Conservation (phyloP, 2,113 vertebrate species). For the Tautogolabrus adspersus region DNA sequence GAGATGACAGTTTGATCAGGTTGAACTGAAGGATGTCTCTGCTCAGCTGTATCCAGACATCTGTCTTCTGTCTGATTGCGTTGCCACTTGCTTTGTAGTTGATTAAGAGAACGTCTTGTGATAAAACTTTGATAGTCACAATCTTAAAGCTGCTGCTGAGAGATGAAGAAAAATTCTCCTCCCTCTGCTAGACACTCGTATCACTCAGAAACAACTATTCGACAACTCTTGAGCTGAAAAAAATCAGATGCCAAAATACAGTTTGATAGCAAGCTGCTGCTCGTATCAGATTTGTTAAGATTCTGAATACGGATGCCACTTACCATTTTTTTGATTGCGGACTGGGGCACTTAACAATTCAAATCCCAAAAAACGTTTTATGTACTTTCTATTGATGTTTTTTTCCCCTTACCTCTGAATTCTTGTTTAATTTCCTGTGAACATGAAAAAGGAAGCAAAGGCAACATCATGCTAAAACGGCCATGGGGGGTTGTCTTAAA, state of each 20-base stretch:
- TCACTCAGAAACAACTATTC: background rate
- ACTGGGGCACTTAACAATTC: too few species aligned
- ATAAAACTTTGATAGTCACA: conserved; percentile 46
- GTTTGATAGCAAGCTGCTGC: background rate
- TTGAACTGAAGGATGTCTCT: conserved; percentile 75
- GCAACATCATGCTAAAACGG: too few species aligned
- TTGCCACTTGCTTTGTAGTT: conserved; percentile 53
- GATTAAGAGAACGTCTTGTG: conserved; percentile 56
- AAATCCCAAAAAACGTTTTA: too few species aligned
- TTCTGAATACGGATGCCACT: background rate
- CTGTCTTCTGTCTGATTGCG: conserved; percentile 71
- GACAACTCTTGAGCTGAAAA: background rate
- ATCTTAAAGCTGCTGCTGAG: conserved; percentile 15
- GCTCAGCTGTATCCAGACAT: conserved; percentile 73
- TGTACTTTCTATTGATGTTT: too few species aligned
- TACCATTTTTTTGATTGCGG: background rate
- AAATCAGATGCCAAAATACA: background rate
- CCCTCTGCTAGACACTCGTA: background rate
- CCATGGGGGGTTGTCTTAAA: too few species aligned
- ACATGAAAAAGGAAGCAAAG: too few species aligned
- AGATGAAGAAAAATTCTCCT: conserved; percentile 1
- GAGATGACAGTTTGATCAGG: conserved; percentile 76
- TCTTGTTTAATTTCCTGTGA: too few species aligned
- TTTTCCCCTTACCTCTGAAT: too few species aligned
- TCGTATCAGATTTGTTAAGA: background rate